These are phyloP conservation scores for Daphoenositta chrysoptera DNA, from an alignment of 2,113 vertebrate species.

Conservation along the genomic window DNA sequence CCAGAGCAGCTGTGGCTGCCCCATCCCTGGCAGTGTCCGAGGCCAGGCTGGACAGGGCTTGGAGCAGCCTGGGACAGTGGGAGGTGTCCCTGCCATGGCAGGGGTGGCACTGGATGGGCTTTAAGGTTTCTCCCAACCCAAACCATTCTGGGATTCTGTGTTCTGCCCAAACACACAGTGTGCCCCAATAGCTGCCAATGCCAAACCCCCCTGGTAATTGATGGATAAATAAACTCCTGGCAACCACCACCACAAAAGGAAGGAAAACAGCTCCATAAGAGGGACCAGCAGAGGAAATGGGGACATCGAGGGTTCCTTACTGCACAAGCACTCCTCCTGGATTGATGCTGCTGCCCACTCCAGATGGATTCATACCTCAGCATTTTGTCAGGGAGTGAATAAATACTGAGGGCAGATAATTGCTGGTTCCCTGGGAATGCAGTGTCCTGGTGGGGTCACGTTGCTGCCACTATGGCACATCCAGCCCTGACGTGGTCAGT, in stretches of 20 bases:
- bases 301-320: accelerated
- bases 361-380: not conserved
- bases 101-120: not conserved
- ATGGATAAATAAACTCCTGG: not conserved
- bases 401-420: not conserved
- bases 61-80: not conserved
- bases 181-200: accelerated
- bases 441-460: accelerated
- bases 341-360: not conserved
- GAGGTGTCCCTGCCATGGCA: not conserved
- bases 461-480: accelerated
- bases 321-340: not conserved
- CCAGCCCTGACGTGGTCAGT: accelerated
- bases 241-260: not conserved
- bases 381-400: not conserved
- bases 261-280: accelerated
- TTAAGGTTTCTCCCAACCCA: too few species aligned
- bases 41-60: not conserved
- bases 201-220: not conserved
- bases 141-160: not conserved
- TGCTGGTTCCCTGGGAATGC: not conserved
- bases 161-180: not conserved
- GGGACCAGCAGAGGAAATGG: accelerated
- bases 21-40: not conserved
- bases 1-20: not conserved